A percentile compares a stretch with the other conserved stretches of the same genome.
Evolutionary conservation across 2,888 invertebrate genomes (phyloP).

Genomic region (Anthrax anthrax): DNA sequence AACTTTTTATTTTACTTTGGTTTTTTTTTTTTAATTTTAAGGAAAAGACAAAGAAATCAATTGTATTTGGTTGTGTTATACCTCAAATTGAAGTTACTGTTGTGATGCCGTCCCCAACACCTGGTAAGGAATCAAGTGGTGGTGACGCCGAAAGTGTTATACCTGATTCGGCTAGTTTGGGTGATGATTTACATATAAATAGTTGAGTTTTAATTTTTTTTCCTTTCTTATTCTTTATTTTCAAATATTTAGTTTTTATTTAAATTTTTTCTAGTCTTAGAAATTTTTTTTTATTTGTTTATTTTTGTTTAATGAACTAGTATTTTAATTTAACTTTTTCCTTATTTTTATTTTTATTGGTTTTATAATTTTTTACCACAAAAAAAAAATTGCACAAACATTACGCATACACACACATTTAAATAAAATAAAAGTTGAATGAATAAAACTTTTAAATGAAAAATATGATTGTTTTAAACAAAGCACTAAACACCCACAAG

Average conservation of each 20-base stretch:
- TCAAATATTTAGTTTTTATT: background rate
- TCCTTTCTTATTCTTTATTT: background rate
- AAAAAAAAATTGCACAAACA: too few relatives aligned
- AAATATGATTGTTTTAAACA: too few relatives aligned
- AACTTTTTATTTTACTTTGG: background rate
- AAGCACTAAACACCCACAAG: too few relatives aligned
- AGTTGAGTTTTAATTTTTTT: constrained; percentile 28
- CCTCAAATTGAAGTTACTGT: constrained; percentile 80
- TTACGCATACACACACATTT: too few relatives aligned
- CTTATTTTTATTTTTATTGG: too few relatives aligned
- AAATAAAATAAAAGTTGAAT: too few relatives aligned
- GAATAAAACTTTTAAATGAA: too few relatives aligned
- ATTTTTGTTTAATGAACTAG: too few relatives aligned
- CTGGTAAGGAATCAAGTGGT: constrained; percentile 73
- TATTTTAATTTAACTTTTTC: too few relatives aligned
- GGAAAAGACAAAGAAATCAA: constrained; percentile 33
- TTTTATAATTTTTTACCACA: too few relatives aligned
- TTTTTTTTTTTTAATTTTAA: constrained; percentile 9
- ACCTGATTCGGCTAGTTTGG: constrained; percentile 72
- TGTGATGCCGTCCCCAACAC: constrained; percentile 70
- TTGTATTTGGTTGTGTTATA: constrained; percentile 62
- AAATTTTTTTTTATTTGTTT: too few relatives aligned
- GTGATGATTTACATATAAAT: constrained; percentile 53
- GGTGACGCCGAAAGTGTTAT: constrained; percentile 74
- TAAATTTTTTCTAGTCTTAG: too few relatives aligned